Evolutionary conservation across 2,113 vertebrate genomes (phyloP).

Genomic region (Dipodomys stephensi): DNA sequence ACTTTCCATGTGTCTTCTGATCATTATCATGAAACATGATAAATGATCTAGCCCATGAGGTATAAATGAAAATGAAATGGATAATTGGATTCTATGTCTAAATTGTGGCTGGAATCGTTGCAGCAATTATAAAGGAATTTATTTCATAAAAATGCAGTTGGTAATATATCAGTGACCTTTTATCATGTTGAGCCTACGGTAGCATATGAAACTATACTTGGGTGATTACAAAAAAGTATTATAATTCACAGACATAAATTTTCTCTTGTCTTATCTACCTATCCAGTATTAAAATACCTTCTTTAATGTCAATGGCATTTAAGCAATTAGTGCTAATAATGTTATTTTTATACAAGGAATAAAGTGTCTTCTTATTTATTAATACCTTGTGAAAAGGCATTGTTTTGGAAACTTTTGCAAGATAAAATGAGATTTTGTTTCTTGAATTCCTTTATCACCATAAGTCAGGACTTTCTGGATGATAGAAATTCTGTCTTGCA

Average conservation of each 20-base stretch:
- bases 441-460: conserved; percentile 19
- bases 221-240: conserved; percentile 45
- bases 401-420: not conserved
- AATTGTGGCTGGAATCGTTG: conserved; percentile 84
- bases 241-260: not conserved
- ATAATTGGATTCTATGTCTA: conserved; percentile 90
- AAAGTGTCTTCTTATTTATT: not conserved
- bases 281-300: not conserved
- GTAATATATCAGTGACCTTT: conserved; percentile 83
- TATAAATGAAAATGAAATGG: conserved; percentile 90
- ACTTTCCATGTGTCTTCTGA: conserved; percentile 87
- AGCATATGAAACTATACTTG: conserved; percentile 69
- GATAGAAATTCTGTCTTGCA: not conserved
- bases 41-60: conserved; percentile 87
- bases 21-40: conserved; percentile 90
- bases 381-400: not conserved
- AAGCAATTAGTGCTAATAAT: conserved; percentile 77
- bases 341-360: not conserved
- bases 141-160: conserved; percentile 82
- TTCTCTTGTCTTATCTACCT: not conserved
- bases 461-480: conserved; percentile 46
- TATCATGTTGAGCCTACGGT: conserved; percentile 73
- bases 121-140: conserved; percentile 85
- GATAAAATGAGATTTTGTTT: not conserved
- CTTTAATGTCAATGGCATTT: conserved; percentile 31